Conservation (phyloP, 1,140 invertebrate species). For the Papilio aristodemus region DNA sequence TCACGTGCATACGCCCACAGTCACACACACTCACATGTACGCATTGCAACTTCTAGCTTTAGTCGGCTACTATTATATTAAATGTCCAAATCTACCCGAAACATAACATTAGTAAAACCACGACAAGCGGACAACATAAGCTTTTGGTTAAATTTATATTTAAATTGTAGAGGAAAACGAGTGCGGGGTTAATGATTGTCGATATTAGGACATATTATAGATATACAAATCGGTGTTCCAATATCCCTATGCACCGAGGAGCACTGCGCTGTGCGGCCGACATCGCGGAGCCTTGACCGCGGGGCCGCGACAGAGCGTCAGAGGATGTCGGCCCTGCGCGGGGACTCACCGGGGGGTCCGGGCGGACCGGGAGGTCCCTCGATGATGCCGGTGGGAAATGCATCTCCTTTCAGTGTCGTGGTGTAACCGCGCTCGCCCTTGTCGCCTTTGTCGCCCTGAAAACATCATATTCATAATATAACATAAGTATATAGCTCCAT, state of each 20-base stretch:
- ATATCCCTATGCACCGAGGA: too few species aligned
- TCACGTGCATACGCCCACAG: constrained; percentile 17
- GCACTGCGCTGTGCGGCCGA: too few species aligned
- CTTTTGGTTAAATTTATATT: neutral
- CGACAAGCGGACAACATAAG: neutral
- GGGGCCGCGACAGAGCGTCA: constrained; percentile 1
- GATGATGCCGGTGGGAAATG: constrained; percentile 94
- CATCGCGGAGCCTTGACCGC: neutral
- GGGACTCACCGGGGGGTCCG: constrained; percentile 89
- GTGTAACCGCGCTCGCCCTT: constrained; percentile 95
- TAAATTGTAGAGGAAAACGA: neutral
- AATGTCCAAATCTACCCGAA: neutral
- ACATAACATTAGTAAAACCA: neutral
- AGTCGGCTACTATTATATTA: neutral
- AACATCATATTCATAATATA: constrained; percentile 27
- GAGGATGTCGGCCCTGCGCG: neutral
- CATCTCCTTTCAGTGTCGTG: constrained; percentile 93
- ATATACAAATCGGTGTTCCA: too few species aligned
- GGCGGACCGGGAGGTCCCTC: constrained; percentile 95
- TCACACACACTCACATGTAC: constrained; percentile 19
- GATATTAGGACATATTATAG: too few species aligned
- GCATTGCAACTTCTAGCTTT: neutral
- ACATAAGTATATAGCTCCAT: too few species aligned
- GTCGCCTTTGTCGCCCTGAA: constrained; percentile 92
- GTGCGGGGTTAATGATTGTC: neutral